Percentiles rank a stretch among this genome's conserved stretches.
phyloP scores from a whole-genome alignment of 2,113 vertebrate genomes.

The human (Homo sapiens) region DNA sequence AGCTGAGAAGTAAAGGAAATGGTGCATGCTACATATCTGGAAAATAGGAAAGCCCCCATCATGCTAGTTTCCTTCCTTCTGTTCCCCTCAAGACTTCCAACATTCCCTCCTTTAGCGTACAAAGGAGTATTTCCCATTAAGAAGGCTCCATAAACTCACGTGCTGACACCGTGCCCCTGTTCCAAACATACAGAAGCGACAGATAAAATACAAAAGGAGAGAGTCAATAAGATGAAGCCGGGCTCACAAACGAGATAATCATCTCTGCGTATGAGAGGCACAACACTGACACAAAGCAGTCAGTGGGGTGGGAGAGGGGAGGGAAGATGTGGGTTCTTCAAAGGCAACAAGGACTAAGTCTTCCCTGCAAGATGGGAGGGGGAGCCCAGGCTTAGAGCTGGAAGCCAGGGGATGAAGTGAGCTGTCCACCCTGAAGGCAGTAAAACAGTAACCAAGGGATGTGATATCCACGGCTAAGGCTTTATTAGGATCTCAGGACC shows the following conservation, averaged over 20 bases:
- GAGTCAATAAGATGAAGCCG: not conserved
- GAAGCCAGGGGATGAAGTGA: accelerated
- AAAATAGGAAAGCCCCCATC: not conserved
- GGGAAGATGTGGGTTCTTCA: accelerated
- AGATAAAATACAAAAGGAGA: not conserved
- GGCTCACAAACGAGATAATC: not conserved
- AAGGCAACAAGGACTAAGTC: no score
- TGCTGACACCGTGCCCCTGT: not conserved
- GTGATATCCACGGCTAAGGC: not conserved
- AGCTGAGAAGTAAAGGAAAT: not conserved
- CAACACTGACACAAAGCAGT: not conserved
- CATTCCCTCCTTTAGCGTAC: not conserved
- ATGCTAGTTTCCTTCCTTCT: not conserved
- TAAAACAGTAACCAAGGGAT: not conserved
- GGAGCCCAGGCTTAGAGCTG: not conserved
- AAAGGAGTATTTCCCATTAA: not conserved
- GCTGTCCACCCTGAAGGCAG: not conserved
- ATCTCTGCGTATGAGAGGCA: not conserved
- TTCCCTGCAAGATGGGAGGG: not conserved
- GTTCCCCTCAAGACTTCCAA: not conserved
- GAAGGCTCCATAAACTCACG: not conserved
- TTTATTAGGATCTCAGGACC: not conserved
- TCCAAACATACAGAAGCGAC: not conserved
- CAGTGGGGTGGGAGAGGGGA: accelerated
- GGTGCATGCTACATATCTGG: not conserved